Evolutionary conservation across 30 jellyfish, hydroid and myxozoan genomes (phyloP).

Genomic region (Aurelia sp.): DNA sequence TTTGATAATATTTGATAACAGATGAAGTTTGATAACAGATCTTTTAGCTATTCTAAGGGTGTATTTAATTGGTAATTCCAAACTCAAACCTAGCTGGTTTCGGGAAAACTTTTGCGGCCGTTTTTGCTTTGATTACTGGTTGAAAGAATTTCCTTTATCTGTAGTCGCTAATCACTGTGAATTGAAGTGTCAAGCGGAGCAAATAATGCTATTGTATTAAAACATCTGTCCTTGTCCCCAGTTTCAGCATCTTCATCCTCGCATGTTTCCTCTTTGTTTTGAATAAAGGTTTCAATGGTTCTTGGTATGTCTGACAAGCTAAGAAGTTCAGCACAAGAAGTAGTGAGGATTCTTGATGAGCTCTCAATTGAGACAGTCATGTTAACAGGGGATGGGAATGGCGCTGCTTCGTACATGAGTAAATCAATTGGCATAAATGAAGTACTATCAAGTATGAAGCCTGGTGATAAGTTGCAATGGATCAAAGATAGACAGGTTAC

Average conservation of each 20-base stretch:
- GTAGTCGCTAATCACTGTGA: no score
- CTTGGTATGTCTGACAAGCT: constrained; percentile 67
- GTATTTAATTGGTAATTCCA: no score
- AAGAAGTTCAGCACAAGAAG: constrained; percentile 51
- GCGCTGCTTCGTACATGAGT: constrained; percentile 55
- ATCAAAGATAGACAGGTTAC: constrained; percentile 39
- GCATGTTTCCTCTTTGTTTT: not conserved
- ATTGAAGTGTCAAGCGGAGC: no score
- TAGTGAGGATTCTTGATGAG: constrained; percentile 24
- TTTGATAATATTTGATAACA: not conserved
- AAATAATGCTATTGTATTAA: no score
- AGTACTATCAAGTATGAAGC: constrained; percentile 48
- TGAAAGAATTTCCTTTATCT: no score
- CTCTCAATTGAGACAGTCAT: constrained; percentile 28
- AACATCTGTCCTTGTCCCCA: no score
- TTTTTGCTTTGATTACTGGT: no score
- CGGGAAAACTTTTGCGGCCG: no score
- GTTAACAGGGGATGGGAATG: constrained; percentile 76
- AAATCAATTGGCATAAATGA: constrained; percentile 41
- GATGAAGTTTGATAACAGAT: not conserved
- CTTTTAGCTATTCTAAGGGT: not conserved
- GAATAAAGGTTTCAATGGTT: constrained; percentile 21
- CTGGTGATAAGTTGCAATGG: constrained; percentile 69
- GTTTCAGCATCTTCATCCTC: no score
- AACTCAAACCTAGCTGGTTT: no score